A percentile compares a stretch with the other conserved stretches of the same genome.
Evolutionary conservation across 2,797 vertebrate genomes (phyloP).

Genomic region (Melanotaenia boesemani): DNA sequence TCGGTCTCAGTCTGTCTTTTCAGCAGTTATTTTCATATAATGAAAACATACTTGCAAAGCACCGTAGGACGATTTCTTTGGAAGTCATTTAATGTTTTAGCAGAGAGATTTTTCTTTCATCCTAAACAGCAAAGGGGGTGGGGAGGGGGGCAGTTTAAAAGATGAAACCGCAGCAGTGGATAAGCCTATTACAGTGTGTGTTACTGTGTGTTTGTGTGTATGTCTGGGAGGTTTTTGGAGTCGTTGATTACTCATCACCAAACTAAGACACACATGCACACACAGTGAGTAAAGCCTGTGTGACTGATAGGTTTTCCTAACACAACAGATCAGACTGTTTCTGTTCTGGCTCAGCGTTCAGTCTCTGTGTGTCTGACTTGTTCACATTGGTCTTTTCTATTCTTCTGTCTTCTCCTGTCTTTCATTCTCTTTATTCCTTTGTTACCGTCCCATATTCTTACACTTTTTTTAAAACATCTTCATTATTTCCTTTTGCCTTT

Average conservation of each 20-base stretch:
- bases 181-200: constrained; percentile 64
- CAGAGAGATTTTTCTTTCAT: constrained; percentile 47
- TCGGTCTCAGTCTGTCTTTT: constrained; percentile 7
- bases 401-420: not conserved
- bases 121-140: constrained; percentile 33
- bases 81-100: constrained; percentile 52
- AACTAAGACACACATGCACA: constrained; percentile 33
- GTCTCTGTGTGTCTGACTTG: constrained; percentile 21
- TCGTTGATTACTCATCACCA: constrained; percentile 50
- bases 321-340: constrained; percentile 60
- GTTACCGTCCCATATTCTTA: not conserved
- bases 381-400: constrained; percentile 5
- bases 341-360: constrained; percentile 47
- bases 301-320: constrained; percentile 70
- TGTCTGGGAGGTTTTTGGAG: constrained; percentile 46
- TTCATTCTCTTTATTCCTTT: not conserved
- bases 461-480: not conserved
- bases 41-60: not conserved
- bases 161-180: constrained; percentile 53
- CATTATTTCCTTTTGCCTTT: not conserved
- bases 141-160: constrained; percentile 45
- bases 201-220: constrained; percentile 33
- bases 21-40: constrained; percentile 16
- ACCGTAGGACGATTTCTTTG: constrained; percentile 37
- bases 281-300: constrained; percentile 59